phyloP scores from a whole-genome alignment of 2,113 vertebrate species.

The Vimba vimba region DNA sequence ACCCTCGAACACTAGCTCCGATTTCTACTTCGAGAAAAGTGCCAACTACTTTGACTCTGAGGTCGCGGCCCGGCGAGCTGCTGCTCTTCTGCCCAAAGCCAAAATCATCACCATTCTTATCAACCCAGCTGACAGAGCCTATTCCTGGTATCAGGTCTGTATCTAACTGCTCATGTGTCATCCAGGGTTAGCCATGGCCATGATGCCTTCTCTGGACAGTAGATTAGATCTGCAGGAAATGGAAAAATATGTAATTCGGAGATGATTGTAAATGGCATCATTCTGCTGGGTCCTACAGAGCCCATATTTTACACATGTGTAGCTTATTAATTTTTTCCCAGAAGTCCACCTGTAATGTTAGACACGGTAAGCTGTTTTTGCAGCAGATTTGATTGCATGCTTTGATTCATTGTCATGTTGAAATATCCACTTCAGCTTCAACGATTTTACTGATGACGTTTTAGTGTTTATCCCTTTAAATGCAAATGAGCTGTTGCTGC shows the following conservation, averaged over 20 bases:
- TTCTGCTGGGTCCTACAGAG: not conserved
- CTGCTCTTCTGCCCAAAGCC: slow-evolving; percentile 83
- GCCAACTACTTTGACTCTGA: slow-evolving; percentile 93
- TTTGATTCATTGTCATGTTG: not conserved
- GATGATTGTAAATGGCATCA: not conserved
- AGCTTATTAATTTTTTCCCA: not conserved
- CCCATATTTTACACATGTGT: not conserved
- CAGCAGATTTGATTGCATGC: not conserved
- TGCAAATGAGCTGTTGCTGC: too few relatives aligned
- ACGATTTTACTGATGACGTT: not conserved
- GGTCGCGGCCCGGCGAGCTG: slow-evolving; percentile 81
- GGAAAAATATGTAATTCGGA: not conserved
- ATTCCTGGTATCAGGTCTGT: slow-evolving; percentile 91
- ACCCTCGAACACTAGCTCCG: slow-evolving; percentile 89
- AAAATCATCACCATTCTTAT: slow-evolving; percentile 90
- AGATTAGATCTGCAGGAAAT: not conserved
- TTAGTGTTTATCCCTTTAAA: too few relatives aligned
- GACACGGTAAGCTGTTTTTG: not conserved
- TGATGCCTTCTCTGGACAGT: not conserved
- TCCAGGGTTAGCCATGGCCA: not conserved
- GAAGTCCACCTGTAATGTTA: not conserved
- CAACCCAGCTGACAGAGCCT: slow-evolving; percentile 87
- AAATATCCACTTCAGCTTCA: not conserved
- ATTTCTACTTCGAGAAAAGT: slow-evolving; percentile 91
- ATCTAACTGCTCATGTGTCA: slow-evolving; percentile 1